Base-by-base conservation (phyloP, 2,888 invertebrate species). In the Sphaeridia pumilis region DNA sequence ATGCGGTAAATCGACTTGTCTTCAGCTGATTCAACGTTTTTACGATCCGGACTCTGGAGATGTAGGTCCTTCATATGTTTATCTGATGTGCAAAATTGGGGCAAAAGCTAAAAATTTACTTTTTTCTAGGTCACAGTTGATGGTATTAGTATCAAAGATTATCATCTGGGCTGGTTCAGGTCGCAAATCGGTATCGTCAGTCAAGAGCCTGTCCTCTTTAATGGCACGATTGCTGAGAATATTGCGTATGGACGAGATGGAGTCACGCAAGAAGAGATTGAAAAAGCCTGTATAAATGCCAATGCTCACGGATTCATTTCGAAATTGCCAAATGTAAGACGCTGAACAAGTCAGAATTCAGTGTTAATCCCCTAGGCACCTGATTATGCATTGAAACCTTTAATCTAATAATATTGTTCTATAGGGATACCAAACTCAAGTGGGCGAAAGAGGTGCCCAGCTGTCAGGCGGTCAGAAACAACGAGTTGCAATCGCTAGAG, bases 191-290 rank as follows among this genome's bases (percentile, higher is more conserved):
- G 87, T 0, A 79, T 89, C 3, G 89, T 90, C 14, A 84, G 87
- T 0, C 90, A 90, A 70, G 90, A 90, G 65, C 90, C 88, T 0
- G 82, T 85, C 12, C 75, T 90, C 3, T 90, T 90, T 70, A 83
- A 84, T 65, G 81, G 84, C 5, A 80, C 80, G 26, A 87, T 92
- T 35, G 77, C 77, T 5, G 87, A 92, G 68, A 94, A 93, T 71
- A 92, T 94, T 61, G 79, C 84, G 48, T 83, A 86, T 72, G 90
- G 90, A 53, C 78, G 80, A 64, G 79, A 80, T 24, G 70, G 71
- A 20, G 79, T 80, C 60, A 79, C 78, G 0, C 76, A 80, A 54
- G 75, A 76, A 48, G 83, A 84, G 65, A 77, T 86, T 55, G 76
- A 80, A 63, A 72, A 74, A 21, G 84, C 85, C 0, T 81, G 84